These are phyloP conservation scores for Orussus abietinus DNA, from an alignment of 1,140 invertebrate genomes.

Conservation along the genomic window DNA sequence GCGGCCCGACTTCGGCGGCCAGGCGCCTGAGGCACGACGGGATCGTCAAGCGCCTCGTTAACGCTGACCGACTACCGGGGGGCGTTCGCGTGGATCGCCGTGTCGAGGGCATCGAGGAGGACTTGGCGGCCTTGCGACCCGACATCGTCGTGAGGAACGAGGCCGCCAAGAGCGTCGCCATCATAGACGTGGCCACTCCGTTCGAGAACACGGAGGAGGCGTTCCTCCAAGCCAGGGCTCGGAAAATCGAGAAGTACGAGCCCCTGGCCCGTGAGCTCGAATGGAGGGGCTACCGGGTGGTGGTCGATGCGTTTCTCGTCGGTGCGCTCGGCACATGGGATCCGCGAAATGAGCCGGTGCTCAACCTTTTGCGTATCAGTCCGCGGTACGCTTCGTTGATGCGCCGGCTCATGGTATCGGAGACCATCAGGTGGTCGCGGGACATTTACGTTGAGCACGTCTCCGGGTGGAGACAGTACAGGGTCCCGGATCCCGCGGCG, in stretches of 20 bases:
- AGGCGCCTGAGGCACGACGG: constrained; percentile 16
- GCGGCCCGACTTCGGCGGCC: constrained; percentile 15
- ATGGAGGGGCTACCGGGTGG: constrained; percentile 15
- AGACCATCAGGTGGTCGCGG: too few species aligned
- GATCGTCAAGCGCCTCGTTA: constrained; percentile 12
- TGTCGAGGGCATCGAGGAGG: constrained; percentile 12
- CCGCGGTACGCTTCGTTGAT: too few species aligned
- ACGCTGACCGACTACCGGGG: constrained; percentile 7
- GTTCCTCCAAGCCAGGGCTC: constrained; percentile 11
- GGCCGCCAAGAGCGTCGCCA: constrained; percentile 10
- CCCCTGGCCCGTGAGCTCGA: constrained; percentile 16
- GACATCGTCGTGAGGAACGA: constrained; percentile 35
- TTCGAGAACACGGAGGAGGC: constrained; percentile 37
- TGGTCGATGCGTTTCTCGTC: too few species aligned
- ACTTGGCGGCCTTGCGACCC: constrained; percentile 21
- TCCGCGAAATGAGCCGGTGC: too few species aligned
- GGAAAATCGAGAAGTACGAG: constrained; percentile 30
- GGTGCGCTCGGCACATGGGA: too few species aligned
- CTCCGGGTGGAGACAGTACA: too few species aligned
- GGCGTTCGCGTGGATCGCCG: constrained; percentile 6
- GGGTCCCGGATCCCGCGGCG: too few species aligned
- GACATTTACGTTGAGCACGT: too few species aligned
- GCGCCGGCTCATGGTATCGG: too few species aligned
- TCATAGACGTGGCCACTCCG: constrained; percentile 39
- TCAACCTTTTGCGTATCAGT: too few species aligned